These are phyloP conservation scores for Creontiades dilutus DNA, from an alignment of 2,888 invertebrate species.

Conservation along the genomic window DNA sequence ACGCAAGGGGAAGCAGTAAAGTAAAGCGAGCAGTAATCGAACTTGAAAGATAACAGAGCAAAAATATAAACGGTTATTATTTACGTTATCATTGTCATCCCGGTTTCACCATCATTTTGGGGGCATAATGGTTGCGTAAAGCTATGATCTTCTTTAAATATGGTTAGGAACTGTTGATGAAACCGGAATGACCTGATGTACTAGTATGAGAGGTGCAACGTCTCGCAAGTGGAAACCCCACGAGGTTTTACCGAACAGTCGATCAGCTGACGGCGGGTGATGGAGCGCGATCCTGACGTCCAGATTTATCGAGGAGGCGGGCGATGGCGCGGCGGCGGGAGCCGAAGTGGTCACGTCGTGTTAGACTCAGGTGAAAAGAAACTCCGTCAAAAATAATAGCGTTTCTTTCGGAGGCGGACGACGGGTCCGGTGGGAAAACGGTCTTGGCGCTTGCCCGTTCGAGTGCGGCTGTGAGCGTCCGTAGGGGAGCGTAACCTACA, in stretches of 20 bases:
- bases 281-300: neutral
- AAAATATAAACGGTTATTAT: too few relatives aligned
- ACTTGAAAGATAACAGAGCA: too few relatives aligned
- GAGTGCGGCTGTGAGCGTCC: neutral
- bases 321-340: neutral
- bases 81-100: too few relatives aligned
- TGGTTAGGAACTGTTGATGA: too few relatives aligned
- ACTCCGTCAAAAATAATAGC: conserved; percentile 29
- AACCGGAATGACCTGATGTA: too few relatives aligned
- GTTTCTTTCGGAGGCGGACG: neutral
- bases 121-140: too few relatives aligned
- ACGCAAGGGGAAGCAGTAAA: too few relatives aligned
- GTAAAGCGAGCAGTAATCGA: too few relatives aligned
- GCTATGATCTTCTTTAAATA: too few relatives aligned
- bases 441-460: neutral
- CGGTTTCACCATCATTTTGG: too few relatives aligned
- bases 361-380: neutral
- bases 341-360: neutral
- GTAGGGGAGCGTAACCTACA: neutral
- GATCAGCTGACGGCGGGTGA: neutral
- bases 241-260: neutral
- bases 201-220: too few relatives aligned
- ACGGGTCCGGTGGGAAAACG: neutral
- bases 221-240: neutral
- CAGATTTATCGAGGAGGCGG: neutral